Percentiles rank a stretch among this genome's conserved stretches.
These are phyloP conservation scores for Tiliacea aurago DNA, from an alignment of 2,888 invertebrate species.

Conservation along the genomic window DNA sequence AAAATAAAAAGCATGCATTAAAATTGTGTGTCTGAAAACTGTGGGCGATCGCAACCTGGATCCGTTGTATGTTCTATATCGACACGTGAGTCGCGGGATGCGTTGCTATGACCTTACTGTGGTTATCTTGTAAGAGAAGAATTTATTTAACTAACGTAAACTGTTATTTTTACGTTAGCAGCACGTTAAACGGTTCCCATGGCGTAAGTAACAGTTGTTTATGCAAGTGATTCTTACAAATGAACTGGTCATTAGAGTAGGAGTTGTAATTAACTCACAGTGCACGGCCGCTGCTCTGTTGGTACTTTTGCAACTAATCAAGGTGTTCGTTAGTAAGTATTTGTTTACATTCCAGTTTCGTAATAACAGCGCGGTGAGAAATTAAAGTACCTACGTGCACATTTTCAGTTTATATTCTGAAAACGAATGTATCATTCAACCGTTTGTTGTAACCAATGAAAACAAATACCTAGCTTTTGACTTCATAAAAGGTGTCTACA, in stretches of 20 bases:
- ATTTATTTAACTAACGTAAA: conserved; percentile 42
- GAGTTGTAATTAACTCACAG: conserved; percentile 60
- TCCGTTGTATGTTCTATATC: conserved; percentile 70
- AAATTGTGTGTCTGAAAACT: conserved; percentile 80
- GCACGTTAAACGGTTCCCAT: conserved; percentile 32
- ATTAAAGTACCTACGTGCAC: conserved; percentile 24
- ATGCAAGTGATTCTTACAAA: conserved; percentile 58
- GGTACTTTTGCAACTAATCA: conserved; percentile 64
- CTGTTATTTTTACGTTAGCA: conserved; percentile 25
- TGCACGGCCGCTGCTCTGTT: conserved; percentile 45
- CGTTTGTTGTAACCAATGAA: background rate
- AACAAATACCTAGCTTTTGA: background rate
- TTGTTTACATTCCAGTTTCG: conserved; percentile 67
- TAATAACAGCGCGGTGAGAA: conserved; percentile 52
- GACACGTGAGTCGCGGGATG: conserved; percentile 76
- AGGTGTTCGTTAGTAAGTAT: conserved; percentile 64
- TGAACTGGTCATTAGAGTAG: conserved; percentile 61
- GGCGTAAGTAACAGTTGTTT: conserved; percentile 34
- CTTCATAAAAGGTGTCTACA: conserved; percentile 2
- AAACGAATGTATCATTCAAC: conserved; percentile 21
- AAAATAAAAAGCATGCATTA: conserved; percentile 88
- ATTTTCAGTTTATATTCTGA: conserved; percentile 7
- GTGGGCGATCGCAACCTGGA: conserved; percentile 76
- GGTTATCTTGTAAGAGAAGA: conserved; percentile 31
- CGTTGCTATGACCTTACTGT: conserved; percentile 46